phyloP scores from a whole-genome alignment of 2,888 invertebrate genomes.

The Pycnomerus fuliginosus region DNA sequence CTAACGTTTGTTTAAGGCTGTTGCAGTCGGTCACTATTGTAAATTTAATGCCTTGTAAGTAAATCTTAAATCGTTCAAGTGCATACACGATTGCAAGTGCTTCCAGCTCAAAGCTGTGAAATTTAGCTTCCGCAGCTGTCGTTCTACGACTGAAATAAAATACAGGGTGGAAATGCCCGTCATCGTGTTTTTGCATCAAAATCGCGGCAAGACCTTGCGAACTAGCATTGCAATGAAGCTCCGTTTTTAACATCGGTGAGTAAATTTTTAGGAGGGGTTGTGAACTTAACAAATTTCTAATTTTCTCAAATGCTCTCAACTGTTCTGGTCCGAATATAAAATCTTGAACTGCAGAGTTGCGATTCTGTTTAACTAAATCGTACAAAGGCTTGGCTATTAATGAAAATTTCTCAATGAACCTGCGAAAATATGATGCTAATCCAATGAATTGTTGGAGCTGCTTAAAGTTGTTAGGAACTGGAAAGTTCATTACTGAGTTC shows the following conservation, averaged over 20 bases:
- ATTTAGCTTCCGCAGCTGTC: constrained; percentile 34
- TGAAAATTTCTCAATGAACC: constrained; percentile 3
- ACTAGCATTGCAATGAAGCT: constrained; percentile 32
- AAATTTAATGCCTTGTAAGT: constrained; percentile 36
- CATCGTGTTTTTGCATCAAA: constrained; percentile 38
- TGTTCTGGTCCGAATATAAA: neutral
- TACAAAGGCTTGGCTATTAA: neutral
- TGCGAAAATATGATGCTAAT: constrained; percentile 2
- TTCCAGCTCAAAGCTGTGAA: constrained; percentile 44
- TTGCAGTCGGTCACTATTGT: constrained; percentile 39
- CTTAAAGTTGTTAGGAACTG: constrained; percentile 1
- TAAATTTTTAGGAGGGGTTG: constrained; percentile 1
- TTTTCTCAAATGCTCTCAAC: neutral
- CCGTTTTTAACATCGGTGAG: neutral
- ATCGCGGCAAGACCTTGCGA: constrained; percentile 38
- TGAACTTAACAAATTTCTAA: neutral
- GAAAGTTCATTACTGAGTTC: neutral
- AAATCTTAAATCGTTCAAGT: constrained; percentile 34
- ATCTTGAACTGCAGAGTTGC: neutral
- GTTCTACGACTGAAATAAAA: constrained; percentile 42
- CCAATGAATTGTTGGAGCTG: constrained; percentile 2
- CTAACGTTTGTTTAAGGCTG: constrained; percentile 32
- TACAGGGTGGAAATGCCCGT: constrained; percentile 36
- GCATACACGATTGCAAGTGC: constrained; percentile 34
- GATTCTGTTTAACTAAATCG: neutral